Conservation (phyloP, 2,113 vertebrate genomes). For the Nothoprocta pentlandii region DNA sequence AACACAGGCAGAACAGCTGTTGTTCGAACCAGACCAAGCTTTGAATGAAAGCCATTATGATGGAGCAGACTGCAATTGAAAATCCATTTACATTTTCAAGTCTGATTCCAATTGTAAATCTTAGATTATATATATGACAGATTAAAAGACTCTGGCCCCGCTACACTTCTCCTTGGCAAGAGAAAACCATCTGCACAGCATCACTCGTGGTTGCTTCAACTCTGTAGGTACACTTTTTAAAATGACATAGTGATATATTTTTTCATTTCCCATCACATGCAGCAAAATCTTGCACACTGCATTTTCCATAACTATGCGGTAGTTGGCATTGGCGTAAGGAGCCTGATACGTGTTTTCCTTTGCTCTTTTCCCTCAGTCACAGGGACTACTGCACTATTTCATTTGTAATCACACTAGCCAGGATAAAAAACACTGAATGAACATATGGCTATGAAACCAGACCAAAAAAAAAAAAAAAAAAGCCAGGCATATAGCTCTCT, state of each 20-base stretch:
- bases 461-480: background rate
- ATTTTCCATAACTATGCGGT: conserved; percentile 9
- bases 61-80: conserved; percentile 32
- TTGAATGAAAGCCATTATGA: conserved; percentile 29
- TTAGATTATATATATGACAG: conserved; percentile 35
- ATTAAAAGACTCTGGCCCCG: conserved; percentile 31
- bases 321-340: background rate
- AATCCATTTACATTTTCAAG: conserved; percentile 57
- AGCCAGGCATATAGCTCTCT: background rate
- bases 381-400: conserved; percentile 27
- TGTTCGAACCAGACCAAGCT: conserved; percentile 43
- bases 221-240: conserved; percentile 44
- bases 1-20: conserved; percentile 41
- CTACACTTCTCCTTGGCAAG: conserved; percentile 3
- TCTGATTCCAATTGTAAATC: conserved; percentile 20
- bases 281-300: background rate
- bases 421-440: background rate
- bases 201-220: conserved; percentile 51
- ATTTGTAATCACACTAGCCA: conserved; percentile 1
- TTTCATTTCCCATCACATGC: conserved; percentile 44
- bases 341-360: background rate
- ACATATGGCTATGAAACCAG: background rate
- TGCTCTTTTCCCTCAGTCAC: conserved; percentile 8
- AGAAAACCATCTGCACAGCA: conserved; percentile 50
- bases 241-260: conserved; percentile 23